Conservation (phyloP, 2,113 vertebrate genomes). For the Cebidichthys violaceus region DNA sequence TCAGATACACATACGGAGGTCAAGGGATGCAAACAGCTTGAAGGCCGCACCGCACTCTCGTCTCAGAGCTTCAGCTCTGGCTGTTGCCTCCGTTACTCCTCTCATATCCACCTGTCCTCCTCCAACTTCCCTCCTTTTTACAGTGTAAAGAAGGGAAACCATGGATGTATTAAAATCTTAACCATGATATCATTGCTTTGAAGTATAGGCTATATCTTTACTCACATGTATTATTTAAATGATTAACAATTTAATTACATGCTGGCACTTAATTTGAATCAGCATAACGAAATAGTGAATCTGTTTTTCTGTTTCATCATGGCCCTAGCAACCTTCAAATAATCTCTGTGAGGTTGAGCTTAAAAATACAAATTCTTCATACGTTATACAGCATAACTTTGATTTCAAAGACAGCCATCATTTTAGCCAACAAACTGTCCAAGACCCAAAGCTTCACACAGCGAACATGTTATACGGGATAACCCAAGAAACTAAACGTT, state of each 20-base stretch:
- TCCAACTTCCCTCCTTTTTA: slow-evolving; percentile 10
- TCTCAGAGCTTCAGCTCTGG: slow-evolving; percentile 11
- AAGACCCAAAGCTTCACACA: not conserved
- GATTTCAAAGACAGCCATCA: not conserved
- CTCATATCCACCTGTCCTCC: slow-evolving; percentile 25
- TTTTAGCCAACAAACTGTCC: slow-evolving; percentile 1
- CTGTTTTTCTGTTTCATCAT: not conserved
- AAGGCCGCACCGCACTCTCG: slow-evolving; percentile 11
- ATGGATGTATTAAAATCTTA: slow-evolving; percentile 1
- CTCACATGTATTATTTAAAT: not conserved
- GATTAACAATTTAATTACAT: not conserved
- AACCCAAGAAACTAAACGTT: not conserved
- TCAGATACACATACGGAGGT: not conserved
- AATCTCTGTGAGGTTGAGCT: not conserved
- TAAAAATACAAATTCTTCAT: not conserved
- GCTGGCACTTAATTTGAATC: not conserved
- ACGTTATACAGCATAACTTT: not conserved
- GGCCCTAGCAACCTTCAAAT: slow-evolving; percentile 9
- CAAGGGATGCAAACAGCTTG: slow-evolving; percentile 41
- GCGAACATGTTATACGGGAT: not conserved
- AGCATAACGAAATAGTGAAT: not conserved
- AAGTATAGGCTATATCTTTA: not conserved
- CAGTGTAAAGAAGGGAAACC: slow-evolving; percentile 21
- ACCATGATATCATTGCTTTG: not conserved
- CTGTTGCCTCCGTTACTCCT: not conserved